phyloP scores from a whole-genome alignment of 2,888 invertebrate species.

The Bellardia bayeri region DNA sequence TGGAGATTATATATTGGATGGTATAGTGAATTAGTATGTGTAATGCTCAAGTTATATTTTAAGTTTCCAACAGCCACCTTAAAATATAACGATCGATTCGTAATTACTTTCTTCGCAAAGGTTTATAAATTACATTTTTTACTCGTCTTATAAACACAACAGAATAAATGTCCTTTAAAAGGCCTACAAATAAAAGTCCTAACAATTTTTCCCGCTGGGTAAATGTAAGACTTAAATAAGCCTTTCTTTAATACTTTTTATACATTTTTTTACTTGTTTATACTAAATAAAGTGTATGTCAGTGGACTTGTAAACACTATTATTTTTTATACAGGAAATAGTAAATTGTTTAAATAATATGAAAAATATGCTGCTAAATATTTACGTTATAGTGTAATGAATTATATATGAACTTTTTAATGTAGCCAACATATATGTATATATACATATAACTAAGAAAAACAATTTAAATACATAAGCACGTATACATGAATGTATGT shows the following conservation, averaged over 20 bases:
- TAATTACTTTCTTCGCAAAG: no score
- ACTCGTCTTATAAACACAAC: no score
- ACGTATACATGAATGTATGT: neutral
- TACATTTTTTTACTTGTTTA: neutral
- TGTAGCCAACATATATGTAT: neutral
- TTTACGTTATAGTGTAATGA: neutral
- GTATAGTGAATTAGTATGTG: no score
- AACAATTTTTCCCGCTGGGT: no score
- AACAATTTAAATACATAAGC: neutral
- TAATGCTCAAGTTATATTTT: no score
- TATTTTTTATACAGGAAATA: neutral
- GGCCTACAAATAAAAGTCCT: no score
- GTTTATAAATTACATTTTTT: no score
- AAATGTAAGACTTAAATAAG: neutral
- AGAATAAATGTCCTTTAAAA: no score
- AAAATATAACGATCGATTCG: no score
- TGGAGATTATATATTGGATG: no score
- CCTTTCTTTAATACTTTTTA: constrained; percentile 5
- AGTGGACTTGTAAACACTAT: constrained; percentile 36
- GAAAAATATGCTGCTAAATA: neutral
- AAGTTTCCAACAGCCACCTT: no score
- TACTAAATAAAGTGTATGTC: constrained; percentile 25
- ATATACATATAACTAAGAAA: neutral
- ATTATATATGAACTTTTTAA: neutral
- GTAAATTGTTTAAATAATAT: neutral